Conservation (phyloP, 2,888 invertebrate species). For the Drosophila koepferae region DNA sequence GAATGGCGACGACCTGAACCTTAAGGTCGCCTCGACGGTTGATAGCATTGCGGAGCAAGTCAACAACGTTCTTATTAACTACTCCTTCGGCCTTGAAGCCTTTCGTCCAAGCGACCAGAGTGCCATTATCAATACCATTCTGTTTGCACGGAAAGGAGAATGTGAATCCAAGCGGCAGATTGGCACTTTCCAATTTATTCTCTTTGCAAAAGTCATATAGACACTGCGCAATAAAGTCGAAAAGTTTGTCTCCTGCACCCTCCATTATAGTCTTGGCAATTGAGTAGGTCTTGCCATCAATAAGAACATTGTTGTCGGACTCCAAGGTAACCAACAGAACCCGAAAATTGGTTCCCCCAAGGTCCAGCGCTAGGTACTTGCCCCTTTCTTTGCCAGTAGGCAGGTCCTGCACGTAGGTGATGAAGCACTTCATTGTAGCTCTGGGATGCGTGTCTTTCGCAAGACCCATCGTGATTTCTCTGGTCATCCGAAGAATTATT, state of each 20-base stretch:
- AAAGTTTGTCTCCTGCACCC: slow-evolving; percentile 93
- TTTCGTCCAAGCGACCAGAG: slow-evolving; percentile 96
- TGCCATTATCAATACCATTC: slow-evolving; percentile 92
- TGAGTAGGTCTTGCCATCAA: slow-evolving; percentile 97
- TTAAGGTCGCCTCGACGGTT: slow-evolving; percentile 91
- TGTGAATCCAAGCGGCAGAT: slow-evolving; percentile 96
- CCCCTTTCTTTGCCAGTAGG: slow-evolving; percentile 97
- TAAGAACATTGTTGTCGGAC: slow-evolving; percentile 91
- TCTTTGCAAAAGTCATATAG: slow-evolving; percentile 94
- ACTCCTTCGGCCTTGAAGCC: slow-evolving; percentile 96
- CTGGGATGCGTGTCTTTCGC: slow-evolving; percentile 89
- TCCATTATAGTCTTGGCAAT: slow-evolving; percentile 95
- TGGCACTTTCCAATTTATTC: slow-evolving; percentile 88
- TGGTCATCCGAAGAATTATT: slow-evolving; percentile 90
- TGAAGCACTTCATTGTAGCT: slow-evolving; percentile 95
- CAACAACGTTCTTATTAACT: slow-evolving; percentile 94
- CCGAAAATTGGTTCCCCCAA: slow-evolving; percentile 98
- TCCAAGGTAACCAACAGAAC: slow-evolving; percentile 93
- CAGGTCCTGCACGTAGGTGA: slow-evolving; percentile 96
- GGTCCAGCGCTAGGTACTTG: slow-evolving; percentile 96
- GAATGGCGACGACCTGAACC: slow-evolving; percentile 93
- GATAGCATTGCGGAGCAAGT: slow-evolving; percentile 93
- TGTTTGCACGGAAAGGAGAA: slow-evolving; percentile 97
- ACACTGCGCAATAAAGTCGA: slow-evolving; percentile 97
- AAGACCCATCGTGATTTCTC: slow-evolving; percentile 92